These are phyloP conservation scores for Plagodis dolabraria DNA, from an alignment of 2,888 invertebrate species.

Conservation along the genomic window DNA sequence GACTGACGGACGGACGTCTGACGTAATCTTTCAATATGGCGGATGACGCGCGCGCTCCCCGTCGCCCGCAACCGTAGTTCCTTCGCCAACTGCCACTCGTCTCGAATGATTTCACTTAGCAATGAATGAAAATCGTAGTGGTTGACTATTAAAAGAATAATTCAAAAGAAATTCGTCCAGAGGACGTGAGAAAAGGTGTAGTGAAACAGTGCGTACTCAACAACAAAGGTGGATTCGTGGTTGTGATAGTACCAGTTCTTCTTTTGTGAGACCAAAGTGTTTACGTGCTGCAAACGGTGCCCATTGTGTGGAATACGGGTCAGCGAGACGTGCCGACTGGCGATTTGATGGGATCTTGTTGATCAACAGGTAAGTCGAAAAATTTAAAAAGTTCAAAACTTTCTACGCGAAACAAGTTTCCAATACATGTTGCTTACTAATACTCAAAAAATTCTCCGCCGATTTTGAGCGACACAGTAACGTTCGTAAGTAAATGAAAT, in stretches of 20 bases:
- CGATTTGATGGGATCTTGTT: slow-evolving; percentile 82
- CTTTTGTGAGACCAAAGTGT: slow-evolving; percentile 78
- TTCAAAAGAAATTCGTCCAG: slow-evolving; percentile 58
- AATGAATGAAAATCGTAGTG: slow-evolving; percentile 78
- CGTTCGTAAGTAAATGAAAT: slow-evolving; percentile 22
- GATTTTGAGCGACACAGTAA: neutral
- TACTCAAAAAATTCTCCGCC: too few species aligned
- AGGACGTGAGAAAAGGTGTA: slow-evolving; percentile 59
- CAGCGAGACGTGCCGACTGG: slow-evolving; percentile 62
- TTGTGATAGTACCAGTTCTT: slow-evolving; percentile 74
- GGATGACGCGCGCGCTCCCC: slow-evolving; percentile 79
- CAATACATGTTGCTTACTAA: too few species aligned
- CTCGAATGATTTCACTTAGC: slow-evolving; percentile 73
- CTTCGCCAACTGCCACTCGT: slow-evolving; percentile 68
- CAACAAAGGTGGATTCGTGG: slow-evolving; percentile 76
- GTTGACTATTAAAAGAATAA: slow-evolving; percentile 61
- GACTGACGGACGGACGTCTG: slow-evolving; percentile 45
- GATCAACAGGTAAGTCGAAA: slow-evolving; percentile 69
- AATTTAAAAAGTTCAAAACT: slow-evolving; percentile 35
- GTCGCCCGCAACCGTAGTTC: slow-evolving; percentile 67
- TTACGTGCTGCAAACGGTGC: slow-evolving; percentile 73
- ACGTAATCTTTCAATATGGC: slow-evolving; percentile 82
- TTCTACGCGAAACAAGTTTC: slow-evolving; percentile 26
- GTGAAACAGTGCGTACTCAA: slow-evolving; percentile 70
- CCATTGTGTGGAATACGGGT: slow-evolving; percentile 56